Conservation (phyloP, 2,797 vertebrate genomes). For the Rhincodon typus region DNA sequence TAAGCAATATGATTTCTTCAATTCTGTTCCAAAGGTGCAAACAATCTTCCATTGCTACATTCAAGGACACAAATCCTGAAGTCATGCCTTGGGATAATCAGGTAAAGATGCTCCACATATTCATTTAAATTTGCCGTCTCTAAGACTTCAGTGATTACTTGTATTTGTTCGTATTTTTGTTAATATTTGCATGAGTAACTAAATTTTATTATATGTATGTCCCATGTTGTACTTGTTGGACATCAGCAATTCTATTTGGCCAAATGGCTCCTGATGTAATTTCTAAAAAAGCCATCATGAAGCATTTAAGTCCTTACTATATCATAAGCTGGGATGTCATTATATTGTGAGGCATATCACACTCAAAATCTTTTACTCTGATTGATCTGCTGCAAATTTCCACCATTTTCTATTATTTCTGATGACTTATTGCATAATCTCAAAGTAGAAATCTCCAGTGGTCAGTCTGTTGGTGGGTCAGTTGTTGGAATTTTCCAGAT, state of each 20-base stretch:
- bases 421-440: background rate
- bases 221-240: background rate
- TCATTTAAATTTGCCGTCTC: background rate
- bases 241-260: background rate
- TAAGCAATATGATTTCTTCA: background rate
- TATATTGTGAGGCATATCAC: background rate
- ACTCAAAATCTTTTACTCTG: background rate
- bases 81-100: background rate
- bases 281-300: background rate
- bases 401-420: background rate
- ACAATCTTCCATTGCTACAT: background rate
- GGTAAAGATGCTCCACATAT: background rate
- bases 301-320: too few species aligned
- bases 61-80: background rate
- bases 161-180: background rate
- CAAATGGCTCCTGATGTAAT: background rate
- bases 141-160: background rate
- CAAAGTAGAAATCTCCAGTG: background rate
- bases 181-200: background rate
- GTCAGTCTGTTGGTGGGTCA: background rate
- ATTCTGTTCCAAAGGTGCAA: background rate
- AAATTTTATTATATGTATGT: background rate
- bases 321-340: background rate
- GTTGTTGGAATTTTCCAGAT: background rate
- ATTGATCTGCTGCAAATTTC: background rate